phyloP scores from a whole-genome alignment of 2,888 invertebrate species.

The Ametastegia equiseti region DNA sequence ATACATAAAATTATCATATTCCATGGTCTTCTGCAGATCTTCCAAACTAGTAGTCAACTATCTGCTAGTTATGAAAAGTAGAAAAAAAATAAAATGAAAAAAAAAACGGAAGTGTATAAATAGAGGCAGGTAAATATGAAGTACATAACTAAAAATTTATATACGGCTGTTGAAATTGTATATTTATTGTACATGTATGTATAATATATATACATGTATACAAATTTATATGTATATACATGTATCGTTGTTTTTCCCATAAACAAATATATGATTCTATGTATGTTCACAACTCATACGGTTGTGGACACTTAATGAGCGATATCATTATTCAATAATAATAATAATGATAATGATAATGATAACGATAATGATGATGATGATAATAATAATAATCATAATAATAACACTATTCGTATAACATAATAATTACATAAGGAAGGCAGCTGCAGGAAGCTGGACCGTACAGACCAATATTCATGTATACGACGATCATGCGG shows the following conservation, averaged over 20 bases:
- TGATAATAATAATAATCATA: no score
- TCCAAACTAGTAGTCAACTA: no score
- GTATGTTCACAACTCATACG: not conserved
- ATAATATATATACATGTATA: conserved; percentile 8
- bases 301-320: not conserved
- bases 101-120: no score
- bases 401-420: conserved; percentile 7
- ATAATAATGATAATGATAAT: no score
- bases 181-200: conserved; percentile 31
- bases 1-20: no score
- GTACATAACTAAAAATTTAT: not conserved
- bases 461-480: conserved; percentile 17
- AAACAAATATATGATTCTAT: conserved; percentile 27
- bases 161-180: not conserved
- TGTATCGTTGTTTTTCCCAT: no score
- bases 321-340: no score
- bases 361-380: no score
- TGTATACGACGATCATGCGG: no score
- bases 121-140: not conserved
- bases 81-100: no score
- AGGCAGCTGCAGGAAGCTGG: conserved; percentile 35
- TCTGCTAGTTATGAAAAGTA: no score
- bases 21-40: no score
- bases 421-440: conserved; percentile 30
- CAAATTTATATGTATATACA: conserved; percentile 28